These are phyloP conservation scores for Phrynocephalus forsythii DNA, from an alignment of 2,797 vertebrate species.

Conservation along the genomic window DNA sequence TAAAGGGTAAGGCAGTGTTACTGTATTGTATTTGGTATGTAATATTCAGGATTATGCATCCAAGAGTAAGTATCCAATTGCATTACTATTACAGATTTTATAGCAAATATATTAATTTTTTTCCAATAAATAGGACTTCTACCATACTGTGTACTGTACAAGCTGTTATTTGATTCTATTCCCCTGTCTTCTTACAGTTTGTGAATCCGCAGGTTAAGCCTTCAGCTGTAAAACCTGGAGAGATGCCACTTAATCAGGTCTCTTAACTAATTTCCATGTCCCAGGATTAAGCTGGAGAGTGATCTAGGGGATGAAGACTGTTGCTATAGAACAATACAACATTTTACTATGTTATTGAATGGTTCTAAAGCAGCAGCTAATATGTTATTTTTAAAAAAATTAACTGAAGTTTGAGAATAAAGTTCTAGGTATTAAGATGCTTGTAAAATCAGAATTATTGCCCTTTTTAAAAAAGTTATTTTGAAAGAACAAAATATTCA, in stretches of 20 bases:
- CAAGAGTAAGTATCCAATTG: conserved; percentile 81
- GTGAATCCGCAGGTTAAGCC: neutral
- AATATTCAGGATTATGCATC: conserved; percentile 84
- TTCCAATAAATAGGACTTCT: conserved; percentile 84
- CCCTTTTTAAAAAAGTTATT: neutral
- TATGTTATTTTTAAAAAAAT: conserved; percentile 33
- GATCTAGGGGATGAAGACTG: too few relatives aligned
- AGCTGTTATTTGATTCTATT: neutral
- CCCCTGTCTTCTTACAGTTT: neutral
- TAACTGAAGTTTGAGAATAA: conserved; percentile 28
- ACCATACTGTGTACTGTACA: neutral
- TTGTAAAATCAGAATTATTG: neutral
- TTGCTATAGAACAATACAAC: too few relatives aligned
- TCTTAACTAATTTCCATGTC: too few relatives aligned
- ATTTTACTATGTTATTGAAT: conserved; percentile 20
- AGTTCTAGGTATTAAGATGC: neutral
- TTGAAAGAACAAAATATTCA: neutral
- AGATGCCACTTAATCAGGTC: neutral
- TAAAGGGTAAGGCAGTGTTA: conserved; percentile 80
- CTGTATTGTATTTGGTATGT: conserved; percentile 85
- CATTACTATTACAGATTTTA: conserved; percentile 85
- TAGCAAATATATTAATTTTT: conserved; percentile 84
- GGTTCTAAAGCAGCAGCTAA: neutral
- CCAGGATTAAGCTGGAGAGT: too few relatives aligned
- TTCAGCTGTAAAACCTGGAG: conserved; percentile 5